Percentiles rank a stretch among this genome's conserved stretches.
phyloP scores from a whole-genome alignment of 2,797 vertebrate species.

The Melanotaenia maccullochi region DNA sequence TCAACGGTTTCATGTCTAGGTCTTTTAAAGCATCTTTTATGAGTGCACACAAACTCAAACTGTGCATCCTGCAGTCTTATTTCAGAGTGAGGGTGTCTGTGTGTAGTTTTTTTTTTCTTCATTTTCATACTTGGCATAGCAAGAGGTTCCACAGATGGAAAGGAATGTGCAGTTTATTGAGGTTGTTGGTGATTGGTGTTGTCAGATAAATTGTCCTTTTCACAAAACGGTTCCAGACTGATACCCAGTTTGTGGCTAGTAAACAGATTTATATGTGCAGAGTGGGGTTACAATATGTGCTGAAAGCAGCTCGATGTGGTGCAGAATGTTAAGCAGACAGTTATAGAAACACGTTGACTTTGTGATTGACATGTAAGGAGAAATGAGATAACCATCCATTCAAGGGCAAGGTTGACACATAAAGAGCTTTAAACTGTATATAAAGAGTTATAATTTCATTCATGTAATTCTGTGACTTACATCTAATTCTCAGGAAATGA shows the following conservation, averaged over 20 bases:
- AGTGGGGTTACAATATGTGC: slow-evolving; percentile 40
- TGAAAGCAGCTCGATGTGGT: slow-evolving; percentile 38
- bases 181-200: slow-evolving; percentile 28
- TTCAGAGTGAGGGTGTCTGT: background rate
- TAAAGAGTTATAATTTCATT: slow-evolving; percentile 1
- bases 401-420: slow-evolving; percentile 28
- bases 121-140: slow-evolving; percentile 27
- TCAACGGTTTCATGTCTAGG: slow-evolving; percentile 35
- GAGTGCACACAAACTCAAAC: slow-evolving; percentile 17
- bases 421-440: slow-evolving; percentile 15
- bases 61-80: slow-evolving; percentile 9
- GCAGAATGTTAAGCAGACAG: slow-evolving; percentile 50
- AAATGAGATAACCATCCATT: slow-evolving; percentile 34
- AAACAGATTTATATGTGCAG: slow-evolving; percentile 62
- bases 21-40: background rate
- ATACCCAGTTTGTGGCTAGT: slow-evolving; percentile 49
- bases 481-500: background rate
- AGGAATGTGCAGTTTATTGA: slow-evolving; percentile 35
- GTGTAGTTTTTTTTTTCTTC: slow-evolving; percentile 2
- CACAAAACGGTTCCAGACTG: slow-evolving; percentile 42
- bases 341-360: slow-evolving; percentile 38
- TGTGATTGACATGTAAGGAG: slow-evolving; percentile 50
- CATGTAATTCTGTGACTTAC: background rate
- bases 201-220: slow-evolving; percentile 51
- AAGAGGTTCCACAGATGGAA: slow-evolving; percentile 46